phyloP scores from a whole-genome alignment of 2,888 invertebrate species.

The Acleris emargana region DNA sequence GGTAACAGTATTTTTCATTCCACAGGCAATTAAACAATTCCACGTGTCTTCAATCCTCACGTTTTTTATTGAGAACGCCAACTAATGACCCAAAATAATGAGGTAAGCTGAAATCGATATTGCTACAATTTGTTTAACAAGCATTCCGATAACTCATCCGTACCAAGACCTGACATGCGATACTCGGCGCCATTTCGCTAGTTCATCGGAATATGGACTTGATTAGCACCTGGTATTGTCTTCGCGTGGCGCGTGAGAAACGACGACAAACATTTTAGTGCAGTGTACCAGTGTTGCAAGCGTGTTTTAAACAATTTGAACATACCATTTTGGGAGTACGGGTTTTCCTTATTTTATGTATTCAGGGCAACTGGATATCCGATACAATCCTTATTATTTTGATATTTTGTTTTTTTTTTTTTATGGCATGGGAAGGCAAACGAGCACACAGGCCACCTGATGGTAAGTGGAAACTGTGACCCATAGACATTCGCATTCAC shows the following conservation, averaged over 20 bases:
- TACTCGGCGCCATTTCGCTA: conserved; percentile 44
- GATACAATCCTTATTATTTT: too few relatives aligned
- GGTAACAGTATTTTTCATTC: too few relatives aligned
- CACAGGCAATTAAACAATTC: too few relatives aligned
- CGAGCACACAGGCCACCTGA: too few relatives aligned
- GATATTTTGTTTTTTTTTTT: too few relatives aligned
- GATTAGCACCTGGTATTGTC: conserved; percentile 43
- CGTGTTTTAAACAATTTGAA: conserved; percentile 48
- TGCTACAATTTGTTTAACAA: conserved; percentile 20
- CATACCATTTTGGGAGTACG: conserved; percentile 46
- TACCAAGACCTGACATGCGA: conserved; percentile 39
- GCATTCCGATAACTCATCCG: conserved; percentile 39
- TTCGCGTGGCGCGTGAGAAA: conserved; percentile 51
- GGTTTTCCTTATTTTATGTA: conserved; percentile 23
- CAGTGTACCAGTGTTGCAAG: conserved; percentile 30
- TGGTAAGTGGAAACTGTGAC: too few relatives aligned
- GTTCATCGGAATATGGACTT: conserved; percentile 45
- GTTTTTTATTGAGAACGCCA: background rate
- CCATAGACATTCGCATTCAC: too few relatives aligned
- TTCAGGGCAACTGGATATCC: too few relatives aligned
- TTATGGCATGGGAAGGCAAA: too few relatives aligned
- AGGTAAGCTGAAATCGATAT: conserved; percentile 21
- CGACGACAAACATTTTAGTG: conserved; percentile 38
- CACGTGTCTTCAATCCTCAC: too few relatives aligned
- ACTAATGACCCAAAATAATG: conserved; percentile 1